A percentile compares a stretch with the other conserved stretches of the same genome.
Evolutionary conservation across 2,113 vertebrate species (phyloP).

Genomic region (Bufo bufo): DNA sequence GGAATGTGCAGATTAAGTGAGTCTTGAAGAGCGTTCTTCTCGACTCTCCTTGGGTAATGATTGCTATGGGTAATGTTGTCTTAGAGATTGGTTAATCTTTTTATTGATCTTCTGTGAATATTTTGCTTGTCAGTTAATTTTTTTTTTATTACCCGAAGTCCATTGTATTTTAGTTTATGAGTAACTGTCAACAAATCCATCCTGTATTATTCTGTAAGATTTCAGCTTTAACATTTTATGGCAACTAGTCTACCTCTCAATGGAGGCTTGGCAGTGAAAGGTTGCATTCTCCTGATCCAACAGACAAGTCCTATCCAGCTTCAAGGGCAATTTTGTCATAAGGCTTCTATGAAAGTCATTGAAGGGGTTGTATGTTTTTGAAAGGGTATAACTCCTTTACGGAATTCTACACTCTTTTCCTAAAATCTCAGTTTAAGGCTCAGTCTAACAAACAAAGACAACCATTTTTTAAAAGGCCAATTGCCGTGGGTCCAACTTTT

Average conservation of each 20-base stretch:
- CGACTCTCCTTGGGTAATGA: constrained; percentile 18
- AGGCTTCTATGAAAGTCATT: neutral
- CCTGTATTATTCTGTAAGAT: neutral
- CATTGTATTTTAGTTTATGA: neutral
- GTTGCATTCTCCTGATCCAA: neutral
- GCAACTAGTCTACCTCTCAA: neutral
- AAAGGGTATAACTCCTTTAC: neutral
- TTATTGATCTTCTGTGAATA: constrained; percentile 25
- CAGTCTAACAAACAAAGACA: neutral
- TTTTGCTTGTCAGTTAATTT: constrained; percentile 13
- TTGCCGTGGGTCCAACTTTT: no score
- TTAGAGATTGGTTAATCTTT: constrained; percentile 29
- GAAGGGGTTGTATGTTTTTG: neutral
- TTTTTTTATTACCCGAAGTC: neutral
- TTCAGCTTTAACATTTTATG: constrained; percentile 24
- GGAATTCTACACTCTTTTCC: neutral
- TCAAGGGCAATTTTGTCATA: neutral
- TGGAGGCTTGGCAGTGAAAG: neutral
- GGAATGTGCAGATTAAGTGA: constrained; percentile 21
- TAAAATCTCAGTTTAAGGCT: neutral
- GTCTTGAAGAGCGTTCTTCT: neutral
- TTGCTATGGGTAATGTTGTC: neutral
- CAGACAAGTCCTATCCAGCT: neutral
- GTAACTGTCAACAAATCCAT: neutral
- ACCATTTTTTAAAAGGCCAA: no score